Conservation (phyloP, 2,888 invertebrate species). For the Drosophila falleni region DNA sequence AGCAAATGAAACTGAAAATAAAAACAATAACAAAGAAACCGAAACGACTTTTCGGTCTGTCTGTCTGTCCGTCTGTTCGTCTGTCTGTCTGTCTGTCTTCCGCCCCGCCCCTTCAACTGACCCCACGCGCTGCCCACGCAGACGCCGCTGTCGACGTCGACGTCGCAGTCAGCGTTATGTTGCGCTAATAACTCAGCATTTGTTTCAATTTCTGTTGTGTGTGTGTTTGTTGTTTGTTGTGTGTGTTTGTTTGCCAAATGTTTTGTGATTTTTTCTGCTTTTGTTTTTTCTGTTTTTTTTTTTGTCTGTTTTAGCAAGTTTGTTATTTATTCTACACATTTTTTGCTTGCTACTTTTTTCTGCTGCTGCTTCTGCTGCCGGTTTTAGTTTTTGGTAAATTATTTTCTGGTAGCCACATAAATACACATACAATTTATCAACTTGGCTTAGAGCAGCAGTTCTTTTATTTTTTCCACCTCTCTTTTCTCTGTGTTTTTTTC, state of each 20-base stretch:
- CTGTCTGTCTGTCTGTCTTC: background rate
- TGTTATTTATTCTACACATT: slow-evolving; percentile 33
- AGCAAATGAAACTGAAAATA: slow-evolving; percentile 48
- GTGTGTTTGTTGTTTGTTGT: slow-evolving; percentile 31
- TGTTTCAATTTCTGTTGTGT: slow-evolving; percentile 51
- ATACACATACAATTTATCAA: slow-evolving; percentile 75
- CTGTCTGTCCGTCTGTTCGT: background rate
- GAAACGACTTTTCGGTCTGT: slow-evolving; percentile 12
- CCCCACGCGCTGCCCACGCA: slow-evolving; percentile 38
- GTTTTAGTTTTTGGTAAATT: slow-evolving; percentile 75
- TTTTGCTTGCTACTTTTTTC: slow-evolving; percentile 40
- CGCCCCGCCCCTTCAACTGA: slow-evolving; percentile 18
- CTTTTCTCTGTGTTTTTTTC: background rate
- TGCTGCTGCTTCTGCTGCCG: slow-evolving; percentile 41
- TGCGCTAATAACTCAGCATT: slow-evolving; percentile 78
- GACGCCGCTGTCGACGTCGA: slow-evolving; percentile 22
- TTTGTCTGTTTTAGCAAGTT: slow-evolving; percentile 30
- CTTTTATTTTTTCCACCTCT: background rate
- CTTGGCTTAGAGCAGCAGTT: slow-evolving; percentile 58
- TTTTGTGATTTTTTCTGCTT: slow-evolving; percentile 15
- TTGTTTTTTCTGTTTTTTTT: slow-evolving; percentile 23
- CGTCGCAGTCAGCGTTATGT: slow-evolving; percentile 38
- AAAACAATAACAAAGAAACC: slow-evolving; percentile 30
- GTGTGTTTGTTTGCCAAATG: slow-evolving; percentile 27
- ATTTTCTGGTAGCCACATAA: slow-evolving; percentile 76